Conservation (phyloP, 2,888 invertebrate species). For the Apocheima hispidaria region DNA sequence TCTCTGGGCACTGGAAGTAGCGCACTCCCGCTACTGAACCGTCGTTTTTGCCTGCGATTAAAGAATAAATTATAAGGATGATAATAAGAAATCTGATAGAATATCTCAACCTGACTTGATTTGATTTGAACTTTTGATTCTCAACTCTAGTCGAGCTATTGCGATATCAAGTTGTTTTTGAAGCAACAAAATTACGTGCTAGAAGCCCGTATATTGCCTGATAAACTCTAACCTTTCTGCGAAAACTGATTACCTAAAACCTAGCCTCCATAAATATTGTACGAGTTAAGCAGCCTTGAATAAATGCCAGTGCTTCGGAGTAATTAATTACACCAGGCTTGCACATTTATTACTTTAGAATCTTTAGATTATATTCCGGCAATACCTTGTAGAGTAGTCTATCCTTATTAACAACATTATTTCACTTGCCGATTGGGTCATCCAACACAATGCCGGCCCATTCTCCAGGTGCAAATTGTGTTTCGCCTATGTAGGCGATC, state of each 20-base stretch:
- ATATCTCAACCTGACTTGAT: too few species aligned
- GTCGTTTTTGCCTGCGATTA: constrained; percentile 95
- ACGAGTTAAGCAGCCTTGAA: constrained; percentile 24
- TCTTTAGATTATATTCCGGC: constrained; percentile 3
- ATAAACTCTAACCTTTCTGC: constrained; percentile 20
- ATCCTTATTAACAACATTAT: too few species aligned
- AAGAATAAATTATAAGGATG: constrained; percentile 11
- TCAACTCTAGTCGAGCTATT: too few species aligned
- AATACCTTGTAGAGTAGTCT: too few species aligned
- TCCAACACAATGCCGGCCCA: constrained; percentile 99
- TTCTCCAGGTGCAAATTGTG: constrained; percentile 98
- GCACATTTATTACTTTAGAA: constrained; percentile 14
- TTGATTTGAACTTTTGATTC: too few species aligned
- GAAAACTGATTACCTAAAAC: constrained; percentile 18
- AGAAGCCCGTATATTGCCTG: constrained; percentile 12
- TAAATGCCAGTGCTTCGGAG: constrained; percentile 15
- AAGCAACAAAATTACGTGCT: background rate
- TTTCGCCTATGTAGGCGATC: constrained; percentile 97
- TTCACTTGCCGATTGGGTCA: constrained; percentile 95
- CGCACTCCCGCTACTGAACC: constrained; percentile 96
- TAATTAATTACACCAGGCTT: constrained; percentile 11
- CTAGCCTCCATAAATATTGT: constrained; percentile 23
- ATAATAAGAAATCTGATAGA: too few species aligned
- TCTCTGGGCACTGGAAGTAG: constrained; percentile 97
- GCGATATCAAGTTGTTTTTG: too few species aligned